Evolutionary conservation across 2,888 invertebrate species (phyloP).

Genomic region (Drosophila flavopinicola): DNA sequence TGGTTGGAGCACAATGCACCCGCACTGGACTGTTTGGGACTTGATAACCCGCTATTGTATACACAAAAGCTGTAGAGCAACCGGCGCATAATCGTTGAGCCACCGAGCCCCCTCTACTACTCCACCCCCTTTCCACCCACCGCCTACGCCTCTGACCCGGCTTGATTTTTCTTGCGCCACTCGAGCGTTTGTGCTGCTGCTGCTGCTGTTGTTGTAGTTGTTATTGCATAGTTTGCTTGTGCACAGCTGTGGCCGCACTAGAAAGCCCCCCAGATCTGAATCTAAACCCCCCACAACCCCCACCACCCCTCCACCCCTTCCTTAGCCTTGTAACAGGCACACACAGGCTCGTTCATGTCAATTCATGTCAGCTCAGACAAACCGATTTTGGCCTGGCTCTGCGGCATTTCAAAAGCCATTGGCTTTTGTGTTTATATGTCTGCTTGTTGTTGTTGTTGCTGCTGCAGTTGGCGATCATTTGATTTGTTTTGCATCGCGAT

Average conservation of each 20-base stretch:
- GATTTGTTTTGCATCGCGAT: constrained; percentile 29
- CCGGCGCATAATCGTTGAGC: constrained; percentile 73
- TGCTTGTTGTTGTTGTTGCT: constrained; percentile 10
- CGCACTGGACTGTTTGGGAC: constrained; percentile 64
- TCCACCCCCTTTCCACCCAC: background rate
- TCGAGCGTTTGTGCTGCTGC: constrained; percentile 25
- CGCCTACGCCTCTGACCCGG: constrained; percentile 4
- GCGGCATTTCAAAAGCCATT: constrained; percentile 40
- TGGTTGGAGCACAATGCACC: constrained; percentile 49
- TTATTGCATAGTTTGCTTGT: constrained; percentile 43
- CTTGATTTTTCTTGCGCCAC: constrained; percentile 48
- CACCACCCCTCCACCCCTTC: background rate
- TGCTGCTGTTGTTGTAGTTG: constrained; percentile 22
- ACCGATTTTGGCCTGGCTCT: constrained; percentile 43
- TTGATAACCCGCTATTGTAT: constrained; percentile 80
- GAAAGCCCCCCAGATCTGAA: constrained; percentile 27
- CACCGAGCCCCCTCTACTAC: background rate
- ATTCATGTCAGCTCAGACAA: constrained; percentile 61
- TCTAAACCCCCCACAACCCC: constrained; percentile 6
- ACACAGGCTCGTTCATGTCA: constrained; percentile 52
- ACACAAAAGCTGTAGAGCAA: constrained; percentile 60
- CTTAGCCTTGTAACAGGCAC: background rate
- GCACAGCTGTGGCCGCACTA: constrained; percentile 41
- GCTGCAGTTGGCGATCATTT: constrained; percentile 44
- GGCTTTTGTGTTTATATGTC: constrained; percentile 37